Percentiles rank a stretch among this genome's conserved stretches.
Conservation (phyloP, 30 jellyfish, hydroid and myxozoan genomes). For the Turritopsis rubra region DNA sequence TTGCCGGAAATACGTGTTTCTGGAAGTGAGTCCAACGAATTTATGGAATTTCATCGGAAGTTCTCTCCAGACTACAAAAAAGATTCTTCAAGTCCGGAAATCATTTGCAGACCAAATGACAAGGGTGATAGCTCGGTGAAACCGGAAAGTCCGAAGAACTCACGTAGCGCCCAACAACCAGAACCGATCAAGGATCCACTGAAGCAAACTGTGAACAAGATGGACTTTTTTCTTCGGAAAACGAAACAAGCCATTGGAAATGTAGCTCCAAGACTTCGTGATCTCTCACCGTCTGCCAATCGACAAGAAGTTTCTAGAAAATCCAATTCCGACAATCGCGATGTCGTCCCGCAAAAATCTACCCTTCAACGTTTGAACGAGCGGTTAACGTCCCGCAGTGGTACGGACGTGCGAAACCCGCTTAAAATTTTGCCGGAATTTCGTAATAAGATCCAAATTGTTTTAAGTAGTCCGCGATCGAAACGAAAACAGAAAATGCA, state of each 20-base stretch:
- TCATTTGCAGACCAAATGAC: background rate
- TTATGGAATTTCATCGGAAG: background rate
- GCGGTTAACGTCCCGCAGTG: slow-evolving; percentile 35
- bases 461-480: slow-evolving; percentile 23
- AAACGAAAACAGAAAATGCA: slow-evolving; percentile 29
- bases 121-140: background rate
- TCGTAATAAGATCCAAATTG: slow-evolving; percentile 29
- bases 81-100: background rate
- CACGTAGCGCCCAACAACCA: background rate
- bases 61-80: slow-evolving; percentile 8
- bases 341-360: slow-evolving; percentile 5
- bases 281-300: slow-evolving; percentile 1
- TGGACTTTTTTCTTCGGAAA: slow-evolving; percentile 35
- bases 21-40: background rate
- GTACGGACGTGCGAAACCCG: slow-evolving; percentile 26
- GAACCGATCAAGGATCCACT: background rate
- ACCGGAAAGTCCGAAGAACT: slow-evolving; percentile 1
- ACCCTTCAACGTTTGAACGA: slow-evolving; percentile 28
- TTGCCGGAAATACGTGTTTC: background rate
- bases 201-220: background rate
- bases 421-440: slow-evolving; percentile 39
- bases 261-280: slow-evolving; percentile 41
- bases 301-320: slow-evolving; percentile 10
- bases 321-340: background rate
- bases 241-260: slow-evolving; percentile 31